Percentiles rank a stretch among this genome's conserved stretches.
phyloP scores from a whole-genome alignment of 2,888 invertebrate species.

The Pristionchus mayeri region DNA sequence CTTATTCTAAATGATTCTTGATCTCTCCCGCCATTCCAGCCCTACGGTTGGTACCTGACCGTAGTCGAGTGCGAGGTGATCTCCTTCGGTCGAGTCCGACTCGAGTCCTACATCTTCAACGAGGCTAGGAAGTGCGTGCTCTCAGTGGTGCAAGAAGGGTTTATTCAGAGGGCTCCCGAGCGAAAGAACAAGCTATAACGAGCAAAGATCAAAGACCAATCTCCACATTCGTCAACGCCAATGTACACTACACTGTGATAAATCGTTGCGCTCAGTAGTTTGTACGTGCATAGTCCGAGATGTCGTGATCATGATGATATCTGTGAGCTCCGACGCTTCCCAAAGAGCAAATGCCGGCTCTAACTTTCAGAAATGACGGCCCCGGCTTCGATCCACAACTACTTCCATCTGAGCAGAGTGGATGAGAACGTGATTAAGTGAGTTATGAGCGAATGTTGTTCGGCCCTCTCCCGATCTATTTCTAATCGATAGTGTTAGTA shows the following conservation, averaged over 20 bases:
- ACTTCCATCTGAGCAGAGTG: not conserved
- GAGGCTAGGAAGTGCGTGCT: not conserved
- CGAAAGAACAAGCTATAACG: not conserved
- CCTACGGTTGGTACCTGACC: not conserved
- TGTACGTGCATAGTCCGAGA: too few species aligned
- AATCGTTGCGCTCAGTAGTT: too few species aligned
- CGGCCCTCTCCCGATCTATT: too few species aligned
- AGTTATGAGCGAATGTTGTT: not conserved
- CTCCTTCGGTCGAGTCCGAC: not conserved
- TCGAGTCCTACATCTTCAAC: conserved; percentile 20
- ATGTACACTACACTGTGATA: not conserved
- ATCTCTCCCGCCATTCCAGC: conserved; percentile 26
- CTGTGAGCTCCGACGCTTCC: too few species aligned
- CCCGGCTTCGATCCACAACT: not conserved
- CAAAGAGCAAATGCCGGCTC: too few species aligned
- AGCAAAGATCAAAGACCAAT: too few species aligned
- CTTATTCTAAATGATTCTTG: not conserved
- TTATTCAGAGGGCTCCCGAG: not conserved
- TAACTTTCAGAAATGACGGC: not conserved
- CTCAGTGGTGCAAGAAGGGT: conserved; percentile 11
- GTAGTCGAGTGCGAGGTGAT: conserved; percentile 2
- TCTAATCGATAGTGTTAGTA: too few species aligned
- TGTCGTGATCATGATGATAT: too few species aligned
- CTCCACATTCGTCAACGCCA: too few species aligned
- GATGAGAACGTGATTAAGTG: not conserved